A percentile compares a stretch with the other conserved stretches of the same genome.
These are phyloP conservation scores for Nestor notabilis DNA, from an alignment of 2,113 vertebrate genomes.

Conservation along the genomic window DNA sequence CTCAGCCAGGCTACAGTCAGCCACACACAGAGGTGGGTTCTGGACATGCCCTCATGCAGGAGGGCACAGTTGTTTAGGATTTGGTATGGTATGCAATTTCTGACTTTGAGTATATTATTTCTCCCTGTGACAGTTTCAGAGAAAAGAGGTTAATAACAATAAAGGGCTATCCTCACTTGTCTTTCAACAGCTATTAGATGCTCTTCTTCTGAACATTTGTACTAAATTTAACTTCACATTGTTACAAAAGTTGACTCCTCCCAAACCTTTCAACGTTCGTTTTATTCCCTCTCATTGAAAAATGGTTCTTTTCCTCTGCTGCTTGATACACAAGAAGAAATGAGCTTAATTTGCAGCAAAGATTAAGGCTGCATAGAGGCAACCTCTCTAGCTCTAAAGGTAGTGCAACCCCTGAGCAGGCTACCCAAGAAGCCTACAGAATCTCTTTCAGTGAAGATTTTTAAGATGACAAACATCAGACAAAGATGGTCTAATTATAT, in stretches of 20 bases:
- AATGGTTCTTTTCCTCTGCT: neutral
- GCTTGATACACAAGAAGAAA: neutral
- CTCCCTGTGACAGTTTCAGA: neutral
- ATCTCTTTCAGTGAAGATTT: neutral
- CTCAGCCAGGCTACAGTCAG: neutral
- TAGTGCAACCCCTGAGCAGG: neutral
- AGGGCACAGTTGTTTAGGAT: neutral
- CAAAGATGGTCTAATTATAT: neutral
- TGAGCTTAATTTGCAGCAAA: neutral
- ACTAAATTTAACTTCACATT: neutral
- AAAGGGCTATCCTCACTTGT: neutral
- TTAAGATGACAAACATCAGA: neutral
- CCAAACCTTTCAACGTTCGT: slow-evolving; percentile 5
- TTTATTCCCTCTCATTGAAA: neutral
- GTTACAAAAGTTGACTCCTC: neutral
- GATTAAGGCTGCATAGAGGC: neutral
- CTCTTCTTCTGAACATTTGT: neutral
- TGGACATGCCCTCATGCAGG: neutral
- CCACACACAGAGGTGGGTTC: accelerated
- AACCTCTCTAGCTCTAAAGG: neutral
- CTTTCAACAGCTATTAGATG: slow-evolving; percentile 5
- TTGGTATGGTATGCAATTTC: neutral
- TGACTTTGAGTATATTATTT: neutral
- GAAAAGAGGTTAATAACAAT: neutral
- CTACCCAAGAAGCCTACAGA: neutral